Base-by-base conservation (phyloP, 2,113 vertebrate genomes). In the Embiotoca jacksoni region DNA sequence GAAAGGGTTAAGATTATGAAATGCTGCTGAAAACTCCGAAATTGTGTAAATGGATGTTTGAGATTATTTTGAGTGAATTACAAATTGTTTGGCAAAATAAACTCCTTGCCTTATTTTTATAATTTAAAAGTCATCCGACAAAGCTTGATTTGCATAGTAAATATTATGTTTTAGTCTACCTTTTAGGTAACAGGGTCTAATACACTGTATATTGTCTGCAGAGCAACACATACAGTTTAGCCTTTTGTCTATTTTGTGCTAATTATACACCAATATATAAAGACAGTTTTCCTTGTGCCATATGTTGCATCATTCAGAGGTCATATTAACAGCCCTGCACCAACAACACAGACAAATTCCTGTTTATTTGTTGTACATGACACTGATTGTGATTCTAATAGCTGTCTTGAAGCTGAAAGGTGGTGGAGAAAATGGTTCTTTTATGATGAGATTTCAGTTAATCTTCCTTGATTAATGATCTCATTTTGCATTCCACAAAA, bases 401-500 rank as follows among this genome's bases (percentile, higher is more conserved):
- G 65, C 16, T 11, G 36, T 61, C 54, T 59, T 64, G 49, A 33
- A 52, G 62, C 44, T 59, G 61, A 14, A 61, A 67, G 60, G 47
- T 62, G 39, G 35, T 66, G 46, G 7, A 7, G 46, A 68, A 81
- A 78, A 70, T 37, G 3, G 33, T 33, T 5, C 58, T 88, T 80
- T 75, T 49, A 37, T 56, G 62, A 53, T 54, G 70, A 83, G 60
- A 36, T 72, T 30, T 82, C 67, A 81, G 69, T 79, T 61, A 76
- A 68, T 72, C 37, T 6, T 3, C 3, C 1, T 61, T 87, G 82
- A 86, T 84, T 87, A 75, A 91, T 86, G 54, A 56, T 58, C 36
- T 75, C 44, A 84, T 87, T 90, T 76, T 63, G 7, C 44, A 72
- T 79, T 76, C 35, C 55, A 54, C 59, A 33, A 44, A 76, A 52